These are phyloP conservation scores for Sebastes umbrosus DNA, from an alignment of 2,797 vertebrate species.

Conservation along the genomic window DNA sequence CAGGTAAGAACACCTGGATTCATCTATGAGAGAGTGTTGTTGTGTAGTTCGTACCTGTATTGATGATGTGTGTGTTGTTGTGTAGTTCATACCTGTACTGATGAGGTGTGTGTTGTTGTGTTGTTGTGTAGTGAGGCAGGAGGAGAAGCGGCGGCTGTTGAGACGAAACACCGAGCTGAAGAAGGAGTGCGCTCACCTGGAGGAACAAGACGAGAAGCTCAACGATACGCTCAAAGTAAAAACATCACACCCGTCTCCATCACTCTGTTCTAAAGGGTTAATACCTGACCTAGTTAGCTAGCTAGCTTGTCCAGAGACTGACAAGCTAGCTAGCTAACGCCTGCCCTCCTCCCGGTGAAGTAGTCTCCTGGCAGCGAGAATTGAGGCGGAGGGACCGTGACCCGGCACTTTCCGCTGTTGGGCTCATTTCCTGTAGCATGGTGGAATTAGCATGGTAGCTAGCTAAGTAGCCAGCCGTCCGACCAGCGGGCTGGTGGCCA, in stretches of 20 bases:
- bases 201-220: slow-evolving; percentile 90
- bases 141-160: slow-evolving; percentile 92
- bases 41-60: slow-evolving; percentile 21
- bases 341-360: no score
- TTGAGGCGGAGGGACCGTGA: no score
- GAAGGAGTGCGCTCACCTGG: slow-evolving; percentile 88
- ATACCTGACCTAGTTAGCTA: no score
- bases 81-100: slow-evolving; percentile 10
- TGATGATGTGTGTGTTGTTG: not conserved
- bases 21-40: slow-evolving; percentile 7
- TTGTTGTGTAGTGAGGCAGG: slow-evolving; percentile 89
- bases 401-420: no score
- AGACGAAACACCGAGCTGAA: slow-evolving; percentile 90
- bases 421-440: no score
- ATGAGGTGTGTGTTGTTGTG: not conserved
- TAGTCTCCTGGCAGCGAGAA: no score
- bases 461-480: no score
- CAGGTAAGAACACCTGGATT: slow-evolving; percentile 79
- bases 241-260: not conserved
- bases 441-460: no score
- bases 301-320: no score
- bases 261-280: no score
- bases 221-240: slow-evolving; percentile 87
- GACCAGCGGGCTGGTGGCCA: no score
- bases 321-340: no score